phyloP scores from a whole-genome alignment of 2,113 vertebrate species.

The Oncorhynchus gorbuscha region DNA sequence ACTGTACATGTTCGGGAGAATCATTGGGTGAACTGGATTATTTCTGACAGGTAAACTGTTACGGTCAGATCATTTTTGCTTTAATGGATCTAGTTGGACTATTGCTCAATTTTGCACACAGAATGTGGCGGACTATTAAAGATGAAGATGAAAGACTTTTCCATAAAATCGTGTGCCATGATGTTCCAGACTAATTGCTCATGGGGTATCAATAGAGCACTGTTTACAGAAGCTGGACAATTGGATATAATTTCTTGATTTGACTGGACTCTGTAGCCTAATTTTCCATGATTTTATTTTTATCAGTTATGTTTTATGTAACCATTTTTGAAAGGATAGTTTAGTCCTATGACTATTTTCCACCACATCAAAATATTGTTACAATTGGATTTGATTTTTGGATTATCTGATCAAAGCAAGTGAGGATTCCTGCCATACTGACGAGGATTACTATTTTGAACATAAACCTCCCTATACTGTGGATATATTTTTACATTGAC shows the following conservation, averaged over 20 bases:
- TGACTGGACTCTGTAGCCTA: slow-evolving; percentile 27
- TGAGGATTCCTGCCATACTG: slow-evolving; percentile 28
- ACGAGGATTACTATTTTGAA: slow-evolving; percentile 63
- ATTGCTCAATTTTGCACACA: slow-evolving; percentile 21
- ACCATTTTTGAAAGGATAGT: slow-evolving; percentile 39
- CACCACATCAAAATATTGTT: slow-evolving; percentile 5
- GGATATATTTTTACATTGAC: too few species aligned
- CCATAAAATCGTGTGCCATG: neutral
- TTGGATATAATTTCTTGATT: slow-evolving; percentile 46
- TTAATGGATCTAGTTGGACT: slow-evolving; percentile 35
- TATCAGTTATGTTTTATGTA: neutral
- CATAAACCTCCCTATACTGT: slow-evolving; percentile 27
- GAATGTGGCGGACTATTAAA: slow-evolving; percentile 36
- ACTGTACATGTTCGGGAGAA: slow-evolving; percentile 14
- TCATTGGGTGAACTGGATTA: slow-evolving; percentile 57
- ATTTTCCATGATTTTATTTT: slow-evolving; percentile 34
- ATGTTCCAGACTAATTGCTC: neutral
- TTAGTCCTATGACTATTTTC: neutral
- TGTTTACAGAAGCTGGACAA: slow-evolving; percentile 33
- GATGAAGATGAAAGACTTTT: slow-evolving; percentile 52
- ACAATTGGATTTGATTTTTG: slow-evolving; percentile 36
- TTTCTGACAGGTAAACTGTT: slow-evolving; percentile 18
- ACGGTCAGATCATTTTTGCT: slow-evolving; percentile 2
- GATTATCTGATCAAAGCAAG: slow-evolving; percentile 32
- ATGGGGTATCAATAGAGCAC: slow-evolving; percentile 17